Evolutionary conservation across 2,888 invertebrate species (phyloP).

Genomic region (Aradus depressus): DNA sequence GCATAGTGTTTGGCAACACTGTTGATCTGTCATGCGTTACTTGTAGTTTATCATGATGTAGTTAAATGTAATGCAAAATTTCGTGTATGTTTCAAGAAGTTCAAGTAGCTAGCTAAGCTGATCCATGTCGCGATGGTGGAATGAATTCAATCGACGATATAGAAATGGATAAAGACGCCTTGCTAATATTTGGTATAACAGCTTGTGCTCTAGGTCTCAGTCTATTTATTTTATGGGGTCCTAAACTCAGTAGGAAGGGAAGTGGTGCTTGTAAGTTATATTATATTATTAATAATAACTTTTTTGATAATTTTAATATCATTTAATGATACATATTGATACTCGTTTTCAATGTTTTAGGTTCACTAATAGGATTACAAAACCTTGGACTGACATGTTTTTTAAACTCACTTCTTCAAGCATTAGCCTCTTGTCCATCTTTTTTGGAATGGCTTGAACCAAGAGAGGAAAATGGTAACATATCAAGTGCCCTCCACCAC

Average conservation of each 20-base stretch:
- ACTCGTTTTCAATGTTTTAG: conserved; percentile 34
- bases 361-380: conserved; percentile 71
- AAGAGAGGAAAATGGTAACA: conserved; percentile 51
- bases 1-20: no score
- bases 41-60: no score
- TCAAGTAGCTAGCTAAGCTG: no score
- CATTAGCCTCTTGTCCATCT: conserved; percentile 74
- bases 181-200: conserved; percentile 27
- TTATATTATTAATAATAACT: conserved; percentile 22
- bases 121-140: conserved; percentile 13
- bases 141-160: conserved; percentile 17
- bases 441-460: conserved; percentile 72
- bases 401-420: conserved; percentile 81
- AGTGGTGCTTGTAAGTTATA: conserved; percentile 11
- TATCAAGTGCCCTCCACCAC: conserved; percentile 49
- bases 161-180: conserved; percentile 20
- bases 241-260: conserved; percentile 46
- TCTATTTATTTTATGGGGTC: conserved; percentile 74
- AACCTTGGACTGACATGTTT: conserved; percentile 91
- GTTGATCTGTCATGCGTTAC: no score
- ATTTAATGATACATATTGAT: not conserved
- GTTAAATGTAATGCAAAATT: no score
- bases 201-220: conserved; percentile 60
- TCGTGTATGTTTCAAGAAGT: no score
- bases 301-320: not conserved